A percentile compares a stretch with the other conserved stretches of the same genome.
phyloP scores from a whole-genome alignment of 2,797 vertebrate genomes.

The Melanotaenia maccullochi region DNA sequence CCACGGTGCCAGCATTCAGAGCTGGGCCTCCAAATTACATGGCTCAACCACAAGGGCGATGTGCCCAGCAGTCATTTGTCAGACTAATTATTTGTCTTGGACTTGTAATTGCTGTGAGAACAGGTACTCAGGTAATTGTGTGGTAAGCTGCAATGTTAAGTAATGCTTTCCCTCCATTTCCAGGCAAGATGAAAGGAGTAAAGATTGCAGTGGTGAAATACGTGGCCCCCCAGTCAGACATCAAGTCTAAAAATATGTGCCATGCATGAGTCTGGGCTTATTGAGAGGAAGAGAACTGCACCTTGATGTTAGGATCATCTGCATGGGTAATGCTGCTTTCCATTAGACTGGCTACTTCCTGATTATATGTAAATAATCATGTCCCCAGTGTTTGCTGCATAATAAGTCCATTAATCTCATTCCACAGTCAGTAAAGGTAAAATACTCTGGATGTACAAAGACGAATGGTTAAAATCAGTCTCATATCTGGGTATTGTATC shows the following conservation, averaged over 20 bases:
- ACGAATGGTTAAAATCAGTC: conserved; percentile 56
- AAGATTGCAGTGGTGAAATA: conserved; percentile 66
- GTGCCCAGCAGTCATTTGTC: conserved; percentile 85
- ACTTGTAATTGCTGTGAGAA: conserved; percentile 83
- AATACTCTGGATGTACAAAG: conserved; percentile 48
- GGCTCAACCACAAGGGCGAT: conserved; percentile 84
- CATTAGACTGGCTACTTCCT: conserved; percentile 60
- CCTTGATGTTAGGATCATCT: conserved; percentile 72
- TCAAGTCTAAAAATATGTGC: conserved; percentile 74
- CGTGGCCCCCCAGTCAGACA: conserved; percentile 55
- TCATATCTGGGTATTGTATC: conserved; percentile 57
- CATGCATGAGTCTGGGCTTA: conserved; percentile 42
- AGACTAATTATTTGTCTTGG: conserved; percentile 88
- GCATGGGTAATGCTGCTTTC: conserved; percentile 57
- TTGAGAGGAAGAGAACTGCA: conserved; percentile 49
- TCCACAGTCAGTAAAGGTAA: conserved; percentile 53
- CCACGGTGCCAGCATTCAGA: conserved; percentile 74
- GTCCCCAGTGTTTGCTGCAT: conserved; percentile 58
- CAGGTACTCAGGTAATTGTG: conserved; percentile 86
- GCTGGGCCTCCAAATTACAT: conserved; percentile 83
- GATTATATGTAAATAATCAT: conserved; percentile 70
- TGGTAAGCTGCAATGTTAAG: conserved; percentile 82
- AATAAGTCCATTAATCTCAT: conserved; percentile 71
- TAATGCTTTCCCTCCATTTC: conserved; percentile 79
- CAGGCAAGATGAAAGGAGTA: conserved; percentile 73